phyloP scores from a whole-genome alignment of 1,140 invertebrate genomes.

The Meloidogyne hapla region DNA sequence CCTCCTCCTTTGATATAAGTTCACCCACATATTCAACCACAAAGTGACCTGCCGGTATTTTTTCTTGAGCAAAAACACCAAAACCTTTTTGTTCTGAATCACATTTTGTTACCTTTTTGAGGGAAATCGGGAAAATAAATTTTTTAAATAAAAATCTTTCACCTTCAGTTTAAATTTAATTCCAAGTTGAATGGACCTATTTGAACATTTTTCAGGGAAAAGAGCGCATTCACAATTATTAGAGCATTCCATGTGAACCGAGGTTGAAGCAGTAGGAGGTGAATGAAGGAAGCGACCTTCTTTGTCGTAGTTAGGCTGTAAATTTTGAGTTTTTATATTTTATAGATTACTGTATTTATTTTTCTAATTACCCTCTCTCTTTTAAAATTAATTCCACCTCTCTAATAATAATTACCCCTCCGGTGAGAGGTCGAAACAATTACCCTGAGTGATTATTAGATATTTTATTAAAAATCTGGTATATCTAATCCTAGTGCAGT shows the following conservation, averaged over 20 bases:
- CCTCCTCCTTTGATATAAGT: slow-evolving; percentile 35
- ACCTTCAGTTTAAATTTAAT: slow-evolving; percentile 31
- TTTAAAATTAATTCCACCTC: too few relatives aligned
- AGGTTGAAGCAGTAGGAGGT: background rate
- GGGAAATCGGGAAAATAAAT: too few relatives aligned
- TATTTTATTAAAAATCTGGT: too few relatives aligned
- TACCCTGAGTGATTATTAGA: too few relatives aligned
- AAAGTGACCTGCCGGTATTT: slow-evolving; percentile 33
- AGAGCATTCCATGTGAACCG: slow-evolving; percentile 13
- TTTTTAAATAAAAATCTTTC: background rate
- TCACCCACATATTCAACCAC: slow-evolving; percentile 47
- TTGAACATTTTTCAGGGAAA: slow-evolving; percentile 7
- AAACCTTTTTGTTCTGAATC: slow-evolving; percentile 34
- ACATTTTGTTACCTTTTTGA: background rate
- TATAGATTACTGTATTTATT: background rate
- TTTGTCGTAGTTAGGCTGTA: slow-evolving; percentile 15
- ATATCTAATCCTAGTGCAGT: too few relatives aligned
- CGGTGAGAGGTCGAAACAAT: too few relatives aligned
- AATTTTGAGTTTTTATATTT: background rate
- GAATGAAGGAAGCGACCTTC: slow-evolving; percentile 11
- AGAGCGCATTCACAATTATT: slow-evolving; percentile 29
- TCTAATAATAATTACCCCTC: too few relatives aligned
- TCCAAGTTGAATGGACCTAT: slow-evolving; percentile 31
- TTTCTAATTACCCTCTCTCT: too few relatives aligned
- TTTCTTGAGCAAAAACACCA: slow-evolving; percentile 29